A percentile compares a stretch with the other conserved stretches of the same genome.
Conservation (phyloP, 2,888 invertebrate species). For the Troglohyphantes excavatus region DNA sequence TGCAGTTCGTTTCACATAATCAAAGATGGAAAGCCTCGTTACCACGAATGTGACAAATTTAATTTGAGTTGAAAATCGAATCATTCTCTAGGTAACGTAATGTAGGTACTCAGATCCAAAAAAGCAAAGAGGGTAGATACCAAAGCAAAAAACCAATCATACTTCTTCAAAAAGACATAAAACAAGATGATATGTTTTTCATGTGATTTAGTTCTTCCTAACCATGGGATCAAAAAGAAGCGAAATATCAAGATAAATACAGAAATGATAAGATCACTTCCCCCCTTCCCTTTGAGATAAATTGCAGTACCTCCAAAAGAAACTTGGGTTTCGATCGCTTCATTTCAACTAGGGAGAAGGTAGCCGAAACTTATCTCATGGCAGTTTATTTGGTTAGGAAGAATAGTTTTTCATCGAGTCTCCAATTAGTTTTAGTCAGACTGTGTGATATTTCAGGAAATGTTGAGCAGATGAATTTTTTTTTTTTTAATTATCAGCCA, state of each 20-base stretch:
- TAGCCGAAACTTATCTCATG: background rate
- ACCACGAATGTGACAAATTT: too few species aligned
- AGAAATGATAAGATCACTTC: slow-evolving; percentile 51
- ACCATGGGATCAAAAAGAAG: slow-evolving; percentile 7
- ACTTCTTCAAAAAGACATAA: slow-evolving; percentile 56
- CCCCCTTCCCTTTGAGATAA: slow-evolving; percentile 12
- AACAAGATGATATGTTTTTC: slow-evolving; percentile 29
- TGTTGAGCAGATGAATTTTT: too few species aligned
- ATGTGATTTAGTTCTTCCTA: slow-evolving; percentile 20
- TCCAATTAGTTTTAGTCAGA: too few species aligned
- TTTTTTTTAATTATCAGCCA: too few species aligned
- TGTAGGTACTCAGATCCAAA: background rate
- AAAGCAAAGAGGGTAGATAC: background rate
- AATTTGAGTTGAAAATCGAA: too few species aligned
- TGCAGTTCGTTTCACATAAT: too few species aligned
- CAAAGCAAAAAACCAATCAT: slow-evolving; percentile 13
- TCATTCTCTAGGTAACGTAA: too few species aligned
- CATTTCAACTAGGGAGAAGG: background rate
- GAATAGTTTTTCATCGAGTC: background rate
- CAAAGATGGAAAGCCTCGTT: too few species aligned
- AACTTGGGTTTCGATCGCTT: slow-evolving; percentile 3
- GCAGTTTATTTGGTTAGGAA: background rate
- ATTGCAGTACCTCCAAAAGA: background rate
- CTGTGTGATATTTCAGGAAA: too few species aligned
- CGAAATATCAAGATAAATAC: slow-evolving; percentile 38